Base-by-base conservation (phyloP, 1,140 invertebrate species). In the Hyphantria cunea region DNA sequence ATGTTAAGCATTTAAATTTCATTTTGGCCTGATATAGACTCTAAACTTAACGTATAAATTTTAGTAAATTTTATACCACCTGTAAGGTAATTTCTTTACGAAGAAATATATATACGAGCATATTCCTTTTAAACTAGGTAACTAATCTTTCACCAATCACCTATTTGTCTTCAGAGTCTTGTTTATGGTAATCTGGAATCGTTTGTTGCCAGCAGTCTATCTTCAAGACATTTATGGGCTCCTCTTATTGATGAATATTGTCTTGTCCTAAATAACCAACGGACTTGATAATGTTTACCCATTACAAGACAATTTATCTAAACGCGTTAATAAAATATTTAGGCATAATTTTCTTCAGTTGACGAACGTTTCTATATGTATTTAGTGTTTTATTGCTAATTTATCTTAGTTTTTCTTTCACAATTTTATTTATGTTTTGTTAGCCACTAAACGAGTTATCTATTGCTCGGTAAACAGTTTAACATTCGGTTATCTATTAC, bases 211-310 rank as follows among this genome's bases (percentile, higher is more conserved):
- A 11, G 34, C 34, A 11, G 34, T 37, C 34, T 37, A 37, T 37
- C 34, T 37, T 11, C 11, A 37, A 37, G 34, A 37, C 34, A 37
- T 37, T 37, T 37, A 37, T 37, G 34, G 34, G 34, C 34, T 37
- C 8, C 11, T 11, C 34, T 37, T 37, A 37, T 37, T 37, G 34
- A 37, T 37, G 11, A 37, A 37, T 37, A 37, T 37, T 11, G 34
- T 37, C 34, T 37, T 37, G 34, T 11, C 34, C 34, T 37, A 37
- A 37, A 37, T 37, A 37, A 37, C 34, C 34, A 37, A 37, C 34
- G 7, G 34, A 37, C 34, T 37, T 37, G 11, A 37, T 37, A 37
- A 37, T 37, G 34, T 37, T 11, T 37, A 10, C 34, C 34, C 11
- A 37, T 37, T 37, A 37, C 34, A 37, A 37, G 8, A 10, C 34